Evolutionary conservation across 1,140 invertebrate genomes (phyloP), one percentile per base, ranked within the genome.

Genomic region (Trachelipus rathkii): DNA sequence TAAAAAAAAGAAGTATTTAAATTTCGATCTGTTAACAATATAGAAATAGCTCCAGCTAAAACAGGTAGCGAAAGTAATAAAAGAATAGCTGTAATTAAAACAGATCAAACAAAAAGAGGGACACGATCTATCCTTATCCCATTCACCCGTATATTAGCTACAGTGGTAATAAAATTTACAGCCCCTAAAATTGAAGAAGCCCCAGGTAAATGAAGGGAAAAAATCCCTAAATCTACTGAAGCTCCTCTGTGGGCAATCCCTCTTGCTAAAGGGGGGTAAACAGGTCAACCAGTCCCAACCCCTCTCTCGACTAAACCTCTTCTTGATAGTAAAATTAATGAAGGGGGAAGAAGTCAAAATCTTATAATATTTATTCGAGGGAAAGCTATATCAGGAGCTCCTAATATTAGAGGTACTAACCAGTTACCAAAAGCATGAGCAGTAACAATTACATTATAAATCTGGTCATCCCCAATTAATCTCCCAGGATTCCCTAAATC

Each of bases 331-430:
- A 92, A 81, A 44, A 86, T 84, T 82, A 92, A 81, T 73, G 89
- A 88, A 2, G 89, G 88, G 0, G 88, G 88, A 73, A 92, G 79
- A 74, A 92, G 80, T 87, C 90, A 92, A 87, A 92, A 92, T 84
- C 90, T 91, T 88, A 92, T 88, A 87, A 91, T 92, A 88, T 92
- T 92, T 87, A 92, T 85, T 83, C 91, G 89, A 9, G 90, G 91
- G 75, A 91, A 92, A 8, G 89, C 88, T 87, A 92, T 92, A 88
- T 93, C 91, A 15, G 89, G 88, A 0, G 88, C 87, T 79, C 89
- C 89, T 81, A 92, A 76, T 87, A 92, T 90, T 86, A 92, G 83
- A 60, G 91, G 91, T 6, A 92, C 84, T 84, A 93, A 84, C 88
- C 89, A 92, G 85, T 93, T 92, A 80, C 90, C 90, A 87, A 92